Base-by-base conservation (phyloP, 2,888 invertebrate species). In the Druceiella hillmani region DNA sequence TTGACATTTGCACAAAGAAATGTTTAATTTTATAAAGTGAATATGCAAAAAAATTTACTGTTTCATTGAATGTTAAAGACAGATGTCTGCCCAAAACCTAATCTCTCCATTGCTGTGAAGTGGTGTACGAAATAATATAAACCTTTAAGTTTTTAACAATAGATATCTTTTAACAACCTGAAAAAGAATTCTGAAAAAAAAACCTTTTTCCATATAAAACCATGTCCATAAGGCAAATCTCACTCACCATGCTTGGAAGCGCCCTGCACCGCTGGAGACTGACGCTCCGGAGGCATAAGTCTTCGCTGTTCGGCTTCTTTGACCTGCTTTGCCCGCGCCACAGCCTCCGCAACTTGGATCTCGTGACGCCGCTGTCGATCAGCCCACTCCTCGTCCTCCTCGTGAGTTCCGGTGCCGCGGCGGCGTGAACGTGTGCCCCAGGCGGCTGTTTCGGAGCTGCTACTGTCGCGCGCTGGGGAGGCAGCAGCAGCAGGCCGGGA, bases 271-370 rank as follows among this genome's bases (percentile, higher is more conserved):
- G 28, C 9, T 10, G 27, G 13, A 9, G 14, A 13, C 22, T 38
- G 32, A 59, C 12, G 63, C 47, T 50, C 64, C 53, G 52, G 62
- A 49, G 50, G 61, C 62, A 57, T 71, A 43, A 69, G 68, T 15
- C 86, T 76, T 44, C 89, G 83, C 55, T 92, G 91, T 55, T 91
- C 92, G 55, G 92, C 90, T 55, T 91, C 90, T 52, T 90, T 86
- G 16, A 88, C 78, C 55, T 85, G 86, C 37, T 86, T 81, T 0
- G 90, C 91, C 16, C 90, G 75, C 49, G 88, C 89, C 10, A 89
- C 85, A 1, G 84, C 87, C 38, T 81, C 79, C 6, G 83, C 83
- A 32, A 90, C 80, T 54, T 83, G 83, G 51, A 83, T 78, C 56
- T 69, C 70, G 50, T 83, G 79, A 44, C 81, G 79, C 40, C 78